phyloP scores from a whole-genome alignment of 2,113 vertebrate species.

The Nothobranchius furzeri region DNA sequence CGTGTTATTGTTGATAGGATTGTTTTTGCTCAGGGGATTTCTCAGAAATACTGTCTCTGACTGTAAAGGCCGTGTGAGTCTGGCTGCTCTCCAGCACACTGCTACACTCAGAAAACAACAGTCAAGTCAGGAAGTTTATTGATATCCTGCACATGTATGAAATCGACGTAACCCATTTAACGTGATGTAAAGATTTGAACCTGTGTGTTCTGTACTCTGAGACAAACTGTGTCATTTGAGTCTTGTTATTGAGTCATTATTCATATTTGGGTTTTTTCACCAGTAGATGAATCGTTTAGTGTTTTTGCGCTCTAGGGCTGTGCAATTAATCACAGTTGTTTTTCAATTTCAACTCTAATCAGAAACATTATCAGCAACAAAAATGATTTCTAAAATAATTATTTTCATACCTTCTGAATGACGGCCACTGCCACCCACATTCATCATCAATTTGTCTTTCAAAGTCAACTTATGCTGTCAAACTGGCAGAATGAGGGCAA shows the following conservation, averaged over 20 bases:
- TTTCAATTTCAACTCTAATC: too few relatives aligned
- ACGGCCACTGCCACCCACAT: background rate
- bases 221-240: conserved; percentile 44
- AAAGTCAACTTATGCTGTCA: too few relatives aligned
- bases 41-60: conserved; percentile 11
- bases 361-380: too few relatives aligned
- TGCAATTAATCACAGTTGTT: too few relatives aligned
- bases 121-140: conserved; percentile 18
- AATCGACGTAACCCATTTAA: conserved; percentile 21
- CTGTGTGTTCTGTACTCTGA: conserved; percentile 30
- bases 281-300: too few relatives aligned
- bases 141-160: conserved; percentile 26
- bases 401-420: too few relatives aligned
- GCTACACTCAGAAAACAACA: conserved; percentile 16
- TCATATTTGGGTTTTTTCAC: background rate
- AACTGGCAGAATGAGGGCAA: too few relatives aligned
- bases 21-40: conserved; percentile 25
- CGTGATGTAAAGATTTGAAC: conserved; percentile 21
- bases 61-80: background rate
- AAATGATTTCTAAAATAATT: too few relatives aligned
- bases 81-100: background rate
- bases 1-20: conserved; percentile 34
- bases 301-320: too few relatives aligned
- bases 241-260: conserved; percentile 32
- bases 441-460: too few relatives aligned